Percentiles rank a stretch among this genome's conserved stretches.
Evolutionary conservation across 2,888 invertebrate genomes (phyloP).

Genomic region (Agriotes lineatus): DNA sequence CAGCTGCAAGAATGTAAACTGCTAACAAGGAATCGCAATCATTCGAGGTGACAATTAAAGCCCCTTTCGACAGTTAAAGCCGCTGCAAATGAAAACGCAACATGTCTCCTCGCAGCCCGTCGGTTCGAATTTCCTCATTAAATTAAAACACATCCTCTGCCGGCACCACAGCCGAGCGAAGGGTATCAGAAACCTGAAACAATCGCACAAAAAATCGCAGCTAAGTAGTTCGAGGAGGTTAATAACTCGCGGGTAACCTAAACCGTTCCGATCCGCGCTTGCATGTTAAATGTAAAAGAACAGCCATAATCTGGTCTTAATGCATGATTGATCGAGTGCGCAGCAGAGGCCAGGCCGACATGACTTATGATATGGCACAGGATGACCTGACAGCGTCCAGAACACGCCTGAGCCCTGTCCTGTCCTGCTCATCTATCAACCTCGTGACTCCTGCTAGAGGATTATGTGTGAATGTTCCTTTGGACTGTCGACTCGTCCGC

Average conservation of each 20-base stretch:
- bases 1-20: no score
- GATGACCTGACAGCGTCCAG: constrained; percentile 45
- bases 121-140: no score
- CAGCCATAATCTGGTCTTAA: constrained; percentile 44
- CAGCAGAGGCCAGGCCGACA: constrained; percentile 42
- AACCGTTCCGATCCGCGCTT: constrained; percentile 31
- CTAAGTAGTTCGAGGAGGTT: constrained; percentile 25
- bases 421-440: constrained; percentile 35
- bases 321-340: constrained; percentile 45
- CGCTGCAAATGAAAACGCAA: no score
- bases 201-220: background rate
- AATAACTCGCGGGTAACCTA: constrained; percentile 38
- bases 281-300: constrained; percentile 40
- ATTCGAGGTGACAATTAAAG: no score
- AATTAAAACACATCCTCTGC: no score
- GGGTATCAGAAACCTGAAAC: no score
- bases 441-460: constrained; percentile 22
- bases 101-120: no score
- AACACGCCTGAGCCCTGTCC: constrained; percentile 43
- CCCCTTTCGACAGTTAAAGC: no score
- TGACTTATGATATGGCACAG: constrained; percentile 43
- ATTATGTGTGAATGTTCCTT: constrained; percentile 31
- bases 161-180: no score
- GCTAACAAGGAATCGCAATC: no score
- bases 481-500: background rate